A percentile compares a stretch with the other conserved stretches of the same genome.
These are phyloP conservation scores for Chaitophorus viminalis DNA, from an alignment of 2,888 invertebrate species.

Conservation along the genomic window DNA sequence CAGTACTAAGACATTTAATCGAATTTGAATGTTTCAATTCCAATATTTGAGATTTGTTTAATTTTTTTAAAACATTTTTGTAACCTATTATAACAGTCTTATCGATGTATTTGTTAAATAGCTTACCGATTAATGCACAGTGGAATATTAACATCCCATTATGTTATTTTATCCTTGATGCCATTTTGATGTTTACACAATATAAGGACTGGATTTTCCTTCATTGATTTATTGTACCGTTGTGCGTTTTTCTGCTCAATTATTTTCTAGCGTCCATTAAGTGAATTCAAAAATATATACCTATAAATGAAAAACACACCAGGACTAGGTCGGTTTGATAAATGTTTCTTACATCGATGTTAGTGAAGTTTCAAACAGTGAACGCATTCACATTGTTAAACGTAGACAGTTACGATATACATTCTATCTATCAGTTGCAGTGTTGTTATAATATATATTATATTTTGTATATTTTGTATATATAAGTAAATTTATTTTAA, in stretches of 20 bases:
- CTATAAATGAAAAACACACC: neutral
- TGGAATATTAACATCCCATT: neutral
- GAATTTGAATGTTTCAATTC: neutral
- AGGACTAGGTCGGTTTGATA: neutral
- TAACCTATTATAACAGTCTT: neutral
- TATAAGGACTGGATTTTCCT: neutral
- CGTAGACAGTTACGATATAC: neutral
- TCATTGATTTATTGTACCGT: conserved; percentile 2
- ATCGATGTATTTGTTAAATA: neutral
- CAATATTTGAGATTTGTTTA: neutral
- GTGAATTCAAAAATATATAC: neutral
- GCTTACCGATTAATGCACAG: neutral
- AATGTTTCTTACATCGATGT: neutral
- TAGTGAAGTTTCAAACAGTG: neutral
- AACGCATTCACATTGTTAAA: neutral
- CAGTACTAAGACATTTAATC: neutral
- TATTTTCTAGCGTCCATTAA: neutral
- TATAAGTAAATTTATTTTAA: neutral
- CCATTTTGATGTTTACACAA: neutral
- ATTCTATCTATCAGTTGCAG: too few relatives aligned
- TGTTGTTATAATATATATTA: too few relatives aligned
- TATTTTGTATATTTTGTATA: too few relatives aligned
- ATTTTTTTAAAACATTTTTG: neutral
- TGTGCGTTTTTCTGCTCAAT: neutral
- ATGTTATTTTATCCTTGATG: neutral